These are phyloP conservation scores for Adelosebastes latens DNA, from an alignment of 2,797 vertebrate species.

Conservation along the genomic window DNA sequence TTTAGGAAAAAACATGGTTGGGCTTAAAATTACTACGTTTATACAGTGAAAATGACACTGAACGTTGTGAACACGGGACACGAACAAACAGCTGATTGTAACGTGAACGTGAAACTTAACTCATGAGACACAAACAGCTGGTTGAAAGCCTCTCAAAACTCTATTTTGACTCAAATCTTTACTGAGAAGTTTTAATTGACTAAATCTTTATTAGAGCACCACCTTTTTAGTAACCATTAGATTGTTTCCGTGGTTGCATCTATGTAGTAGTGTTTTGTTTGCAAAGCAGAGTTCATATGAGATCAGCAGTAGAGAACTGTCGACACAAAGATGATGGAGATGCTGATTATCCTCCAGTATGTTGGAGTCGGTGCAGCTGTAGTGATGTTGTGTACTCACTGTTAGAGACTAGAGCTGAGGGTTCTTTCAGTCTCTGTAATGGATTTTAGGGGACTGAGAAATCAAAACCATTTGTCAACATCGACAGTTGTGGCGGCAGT, in stretches of 20 bases:
- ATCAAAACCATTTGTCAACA: slow-evolving; percentile 66
- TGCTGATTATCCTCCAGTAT: not conserved
- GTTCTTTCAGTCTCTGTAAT: slow-evolving; percentile 25
- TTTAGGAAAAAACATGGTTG: too few species aligned
- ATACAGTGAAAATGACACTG: too few species aligned
- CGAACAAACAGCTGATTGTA: too few species aligned
- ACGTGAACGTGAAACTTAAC: too few species aligned
- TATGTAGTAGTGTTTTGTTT: not conserved
- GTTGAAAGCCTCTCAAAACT: too few species aligned
- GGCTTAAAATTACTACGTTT: rapidly evolving
- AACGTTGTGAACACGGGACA: too few species aligned
- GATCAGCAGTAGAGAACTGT: not conserved
- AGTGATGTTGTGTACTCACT: slow-evolving; percentile 10
- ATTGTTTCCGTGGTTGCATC: not conserved
- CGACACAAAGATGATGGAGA: slow-evolving; percentile 5
- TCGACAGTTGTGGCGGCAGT: slow-evolving; percentile 52
- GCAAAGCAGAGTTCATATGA: not conserved
- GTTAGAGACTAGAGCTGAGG: slow-evolving; percentile 12
- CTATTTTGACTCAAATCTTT: too few species aligned
- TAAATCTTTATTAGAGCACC: not conserved
- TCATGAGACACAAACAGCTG: too few species aligned
- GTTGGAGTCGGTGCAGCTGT: slow-evolving; percentile 2
- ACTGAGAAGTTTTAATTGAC: too few species aligned
- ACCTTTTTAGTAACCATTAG: not conserved
- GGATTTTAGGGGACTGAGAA: slow-evolving; percentile 49